These are phyloP conservation scores for Muraenolepis orangiensis DNA, from an alignment of 2,797 vertebrate species.

Conservation along the genomic window DNA sequence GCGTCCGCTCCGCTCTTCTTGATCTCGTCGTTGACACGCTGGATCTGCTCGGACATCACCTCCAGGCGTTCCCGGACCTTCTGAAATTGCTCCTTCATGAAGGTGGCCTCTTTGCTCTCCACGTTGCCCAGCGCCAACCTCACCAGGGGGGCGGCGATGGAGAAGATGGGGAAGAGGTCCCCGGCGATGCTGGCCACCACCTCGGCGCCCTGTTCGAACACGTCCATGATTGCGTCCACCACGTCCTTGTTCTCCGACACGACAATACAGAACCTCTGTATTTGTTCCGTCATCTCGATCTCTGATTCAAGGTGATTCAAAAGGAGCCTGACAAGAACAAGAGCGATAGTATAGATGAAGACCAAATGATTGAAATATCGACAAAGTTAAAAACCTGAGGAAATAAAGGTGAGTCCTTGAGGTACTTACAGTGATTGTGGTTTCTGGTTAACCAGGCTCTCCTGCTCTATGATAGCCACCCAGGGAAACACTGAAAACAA, in stretches of 20 bases:
- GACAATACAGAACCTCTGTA: conserved; percentile 67
- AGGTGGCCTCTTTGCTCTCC: conserved; percentile 74
- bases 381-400: not conserved
- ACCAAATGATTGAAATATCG: not conserved
- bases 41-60: conserved; percentile 69
- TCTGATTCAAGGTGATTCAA: conserved; percentile 4
- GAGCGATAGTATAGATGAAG: not conserved
- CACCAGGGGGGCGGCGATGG: conserved; percentile 74
- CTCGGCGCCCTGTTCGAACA: conserved; percentile 76
- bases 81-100: conserved; percentile 80
- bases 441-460: conserved; percentile 24
- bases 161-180: conserved; percentile 75
- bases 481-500: conserved; percentile 54
- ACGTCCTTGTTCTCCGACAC: conserved; percentile 69
- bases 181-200: conserved; percentile 72
- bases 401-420: not conserved
- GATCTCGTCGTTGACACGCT: conserved; percentile 72
- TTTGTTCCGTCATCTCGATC: conserved; percentile 59
- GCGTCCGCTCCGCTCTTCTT: conserved; percentile 70
- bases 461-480: conserved; percentile 37
- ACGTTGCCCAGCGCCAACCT: conserved; percentile 74
- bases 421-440: conserved; percentile 47
- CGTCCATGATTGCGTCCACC: conserved; percentile 74
- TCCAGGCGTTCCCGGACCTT: conserved; percentile 75
- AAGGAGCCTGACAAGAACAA: conserved; percentile 17